Percentiles rank a stretch among this genome's conserved stretches.
Conservation (phyloP, 2,888 invertebrate genomes). For the Pollenia labialis region DNA sequence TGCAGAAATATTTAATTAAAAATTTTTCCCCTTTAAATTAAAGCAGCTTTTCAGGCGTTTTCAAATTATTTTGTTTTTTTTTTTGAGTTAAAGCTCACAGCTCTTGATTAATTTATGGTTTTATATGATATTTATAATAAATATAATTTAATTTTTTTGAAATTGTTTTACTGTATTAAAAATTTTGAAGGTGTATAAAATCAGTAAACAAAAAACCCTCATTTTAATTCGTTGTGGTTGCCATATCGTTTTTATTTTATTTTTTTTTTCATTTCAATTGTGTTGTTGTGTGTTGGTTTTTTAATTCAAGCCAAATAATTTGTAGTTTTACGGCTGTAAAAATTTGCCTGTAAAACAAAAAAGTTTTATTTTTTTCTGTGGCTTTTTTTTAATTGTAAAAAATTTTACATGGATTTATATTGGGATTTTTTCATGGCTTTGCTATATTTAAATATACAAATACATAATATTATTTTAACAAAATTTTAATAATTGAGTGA, state of each 20-base stretch:
- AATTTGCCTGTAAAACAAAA: slow-evolving; percentile 8
- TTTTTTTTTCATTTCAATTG: slow-evolving; percentile 2
- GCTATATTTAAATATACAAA: slow-evolving; percentile 28
- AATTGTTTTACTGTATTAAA: neutral
- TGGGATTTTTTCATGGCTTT: slow-evolving; percentile 15
- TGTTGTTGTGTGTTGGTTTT: slow-evolving; percentile 35
- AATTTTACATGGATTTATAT: slow-evolving; percentile 17
- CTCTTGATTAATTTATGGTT: slow-evolving; percentile 66
- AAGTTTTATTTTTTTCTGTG: slow-evolving; percentile 42
- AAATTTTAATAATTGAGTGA: slow-evolving; percentile 62
- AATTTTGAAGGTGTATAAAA: slow-evolving; percentile 59
- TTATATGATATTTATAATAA: slow-evolving; percentile 61
- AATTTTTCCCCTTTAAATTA: slow-evolving; percentile 11
- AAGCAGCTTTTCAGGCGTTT: slow-evolving; percentile 49
- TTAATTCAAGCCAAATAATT: slow-evolving; percentile 70
- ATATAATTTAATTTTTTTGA: slow-evolving; percentile 33
- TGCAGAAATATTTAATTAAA: slow-evolving; percentile 35
- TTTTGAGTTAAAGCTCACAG: neutral
- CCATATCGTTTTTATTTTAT: slow-evolving; percentile 23
- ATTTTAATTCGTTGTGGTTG: slow-evolving; percentile 71
- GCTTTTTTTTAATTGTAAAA: slow-evolving; percentile 51
- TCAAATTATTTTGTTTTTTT: slow-evolving; percentile 7
- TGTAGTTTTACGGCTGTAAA: slow-evolving; percentile 55
- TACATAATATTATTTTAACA: slow-evolving; percentile 40
- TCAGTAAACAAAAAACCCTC: slow-evolving; percentile 48